Percentiles rank a stretch among this genome's conserved stretches.
These are phyloP conservation scores for Danaus melanippus DNA, from an alignment of 1,140 invertebrate genomes.

Conservation along the genomic window DNA sequence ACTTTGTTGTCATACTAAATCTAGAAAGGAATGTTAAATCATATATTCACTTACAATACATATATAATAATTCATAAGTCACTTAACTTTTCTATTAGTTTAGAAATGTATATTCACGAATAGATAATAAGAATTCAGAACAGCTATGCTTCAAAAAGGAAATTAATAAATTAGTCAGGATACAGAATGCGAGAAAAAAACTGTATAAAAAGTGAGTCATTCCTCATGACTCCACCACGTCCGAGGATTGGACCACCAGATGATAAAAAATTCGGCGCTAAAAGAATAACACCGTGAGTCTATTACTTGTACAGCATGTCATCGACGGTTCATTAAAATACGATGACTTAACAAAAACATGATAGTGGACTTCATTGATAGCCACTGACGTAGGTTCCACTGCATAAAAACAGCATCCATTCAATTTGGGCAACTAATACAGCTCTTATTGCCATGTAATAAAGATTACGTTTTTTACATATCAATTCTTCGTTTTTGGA, in stretches of 20 bases:
- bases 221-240: conserved; percentile 36
- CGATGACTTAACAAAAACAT: conserved; percentile 69
- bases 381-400: conserved; percentile 60
- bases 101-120: too few relatives aligned
- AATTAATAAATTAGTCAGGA: conserved; percentile 18
- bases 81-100: too few relatives aligned
- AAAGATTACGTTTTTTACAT: conserved; percentile 31
- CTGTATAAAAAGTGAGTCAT: conserved; percentile 26
- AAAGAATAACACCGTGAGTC: conserved; percentile 66
- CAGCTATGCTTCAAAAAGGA: neutral
- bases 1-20: too few relatives aligned
- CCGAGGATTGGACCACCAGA: conserved; percentile 35
- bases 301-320: conserved; percentile 69
- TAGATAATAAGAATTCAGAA: too few relatives aligned
- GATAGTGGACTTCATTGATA: conserved; percentile 70
- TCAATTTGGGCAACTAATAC: conserved; percentile 23
- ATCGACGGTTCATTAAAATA: conserved; percentile 70
- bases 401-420: conserved; percentile 51
- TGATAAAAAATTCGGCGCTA: conserved; percentile 64
- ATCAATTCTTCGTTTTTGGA: conserved; percentile 53
- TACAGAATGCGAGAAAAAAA: conserved; percentile 43
- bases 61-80: too few relatives aligned
- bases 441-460: conserved; percentile 25
- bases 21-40: too few relatives aligned
- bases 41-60: too few relatives aligned